phyloP scores from a whole-genome alignment of 1,140 invertebrate genomes.

The Brachionus asplanchnoidis region DNA sequence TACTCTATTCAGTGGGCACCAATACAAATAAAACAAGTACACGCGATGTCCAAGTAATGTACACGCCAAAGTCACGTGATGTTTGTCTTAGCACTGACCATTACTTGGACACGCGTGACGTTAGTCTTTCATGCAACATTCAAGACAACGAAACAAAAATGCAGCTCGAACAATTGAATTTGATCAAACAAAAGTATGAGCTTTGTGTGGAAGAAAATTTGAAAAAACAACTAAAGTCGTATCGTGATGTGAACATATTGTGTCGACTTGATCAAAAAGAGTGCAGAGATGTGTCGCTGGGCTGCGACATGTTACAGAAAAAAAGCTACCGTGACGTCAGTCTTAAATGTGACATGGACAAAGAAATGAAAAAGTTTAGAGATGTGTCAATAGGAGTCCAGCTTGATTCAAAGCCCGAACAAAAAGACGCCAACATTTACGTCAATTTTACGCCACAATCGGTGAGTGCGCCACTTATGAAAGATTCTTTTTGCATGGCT shows the following conservation, averaged over 20 bases:
- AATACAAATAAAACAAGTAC: neutral
- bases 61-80: conserved; percentile 33
- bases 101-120: neutral
- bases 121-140: neutral
- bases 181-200: conserved; percentile 21
- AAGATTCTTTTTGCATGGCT: neutral
- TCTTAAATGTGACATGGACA: conserved; percentile 5
- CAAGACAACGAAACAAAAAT: neutral
- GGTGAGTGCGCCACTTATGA: neutral
- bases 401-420: neutral
- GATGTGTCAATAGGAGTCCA: neutral
- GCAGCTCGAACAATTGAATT: neutral
- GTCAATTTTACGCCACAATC: conserved; percentile 11
- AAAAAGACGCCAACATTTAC: conserved; percentile 27
- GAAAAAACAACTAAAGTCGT: neutral
- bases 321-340: conserved; percentile 27
- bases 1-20: neutral
- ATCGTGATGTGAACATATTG: conserved; percentile 14
- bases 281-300: conserved; percentile 13
- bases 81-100: conserved; percentile 24
- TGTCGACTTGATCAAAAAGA: conserved; percentile 33
- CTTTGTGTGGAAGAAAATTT: neutral
- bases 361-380: conserved; percentile 17
- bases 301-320: neutral
- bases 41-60: conserved; percentile 38